Percentiles rank a stretch among this genome's conserved stretches.
Conservation (phyloP, 2,113 vertebrate genomes). For the Eulacestoma nigropectus region DNA sequence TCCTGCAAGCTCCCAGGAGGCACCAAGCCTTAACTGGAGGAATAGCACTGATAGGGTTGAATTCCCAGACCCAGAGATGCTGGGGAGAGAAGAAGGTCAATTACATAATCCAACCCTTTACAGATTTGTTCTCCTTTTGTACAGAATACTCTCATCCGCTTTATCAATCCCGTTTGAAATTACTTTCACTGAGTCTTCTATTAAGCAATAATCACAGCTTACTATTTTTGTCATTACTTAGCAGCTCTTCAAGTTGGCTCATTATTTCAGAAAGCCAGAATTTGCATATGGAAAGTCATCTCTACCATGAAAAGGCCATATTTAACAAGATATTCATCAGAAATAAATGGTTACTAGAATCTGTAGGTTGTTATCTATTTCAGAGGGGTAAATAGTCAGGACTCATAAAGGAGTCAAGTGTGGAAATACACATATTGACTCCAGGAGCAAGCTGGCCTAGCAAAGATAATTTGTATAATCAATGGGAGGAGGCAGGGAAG, state of each 20-base stretch:
- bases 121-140: background rate
- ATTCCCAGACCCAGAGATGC: background rate
- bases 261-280: background rate
- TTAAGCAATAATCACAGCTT: slow-evolving; percentile 53
- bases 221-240: slow-evolving; percentile 56
- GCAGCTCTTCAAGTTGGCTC: slow-evolving; percentile 12
- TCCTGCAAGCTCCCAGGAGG: background rate
- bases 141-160: background rate
- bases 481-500: accelerated
- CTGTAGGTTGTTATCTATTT: background rate
- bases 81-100: background rate
- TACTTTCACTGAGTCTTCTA: background rate
- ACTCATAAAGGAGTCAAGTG: background rate
- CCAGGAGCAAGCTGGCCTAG: background rate
- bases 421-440: background rate
- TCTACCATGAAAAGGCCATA: background rate
- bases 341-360: background rate
- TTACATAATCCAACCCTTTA: background rate
- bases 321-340: background rate
- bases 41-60: background rate
- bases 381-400: background rate
- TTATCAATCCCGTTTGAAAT: background rate
- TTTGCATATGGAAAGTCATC: slow-evolving; percentile 22
- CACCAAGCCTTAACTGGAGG: background rate
- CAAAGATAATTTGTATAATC: background rate